Conservation (phyloP, 2,113 vertebrate genomes). For the Limanda limanda region DNA sequence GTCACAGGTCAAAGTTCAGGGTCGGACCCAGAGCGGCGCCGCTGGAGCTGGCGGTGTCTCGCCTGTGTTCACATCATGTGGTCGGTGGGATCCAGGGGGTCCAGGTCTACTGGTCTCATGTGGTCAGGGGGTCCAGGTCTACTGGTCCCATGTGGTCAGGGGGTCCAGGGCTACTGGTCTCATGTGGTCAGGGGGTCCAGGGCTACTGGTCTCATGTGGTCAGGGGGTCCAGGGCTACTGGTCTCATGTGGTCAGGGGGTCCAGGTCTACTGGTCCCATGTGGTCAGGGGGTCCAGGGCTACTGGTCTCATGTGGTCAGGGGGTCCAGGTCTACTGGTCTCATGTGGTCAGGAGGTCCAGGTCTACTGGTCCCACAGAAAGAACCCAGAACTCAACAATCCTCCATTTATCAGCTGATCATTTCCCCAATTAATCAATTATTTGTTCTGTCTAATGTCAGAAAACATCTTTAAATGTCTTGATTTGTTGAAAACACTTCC, state of each 20-base stretch:
- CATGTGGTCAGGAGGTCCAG: background rate
- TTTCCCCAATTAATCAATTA: too few species aligned
- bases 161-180: background rate
- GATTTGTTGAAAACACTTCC: too few species aligned
- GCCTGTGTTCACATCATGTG: background rate
- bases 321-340: background rate
- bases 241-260: background rate
- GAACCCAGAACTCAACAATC: too few species aligned
- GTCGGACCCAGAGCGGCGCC: slow-evolving; percentile 22
- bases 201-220: background rate
- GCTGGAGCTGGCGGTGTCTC: background rate
- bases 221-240: background rate
- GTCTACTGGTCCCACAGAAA: too few species aligned
- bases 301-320: background rate
- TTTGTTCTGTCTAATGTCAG: too few species aligned
- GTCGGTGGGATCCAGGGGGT: background rate
- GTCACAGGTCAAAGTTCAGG: slow-evolving; percentile 47
- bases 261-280: too few species aligned
- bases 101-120: background rate
- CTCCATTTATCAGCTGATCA: too few species aligned
- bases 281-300: background rate
- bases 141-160: background rate
- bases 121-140: background rate
- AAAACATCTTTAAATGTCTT: too few species aligned
- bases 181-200: background rate